A percentile compares a stretch with the other conserved stretches of the same genome.
Conservation (phyloP, 2,113 vertebrate species). For the Nanorana parkeri region DNA sequence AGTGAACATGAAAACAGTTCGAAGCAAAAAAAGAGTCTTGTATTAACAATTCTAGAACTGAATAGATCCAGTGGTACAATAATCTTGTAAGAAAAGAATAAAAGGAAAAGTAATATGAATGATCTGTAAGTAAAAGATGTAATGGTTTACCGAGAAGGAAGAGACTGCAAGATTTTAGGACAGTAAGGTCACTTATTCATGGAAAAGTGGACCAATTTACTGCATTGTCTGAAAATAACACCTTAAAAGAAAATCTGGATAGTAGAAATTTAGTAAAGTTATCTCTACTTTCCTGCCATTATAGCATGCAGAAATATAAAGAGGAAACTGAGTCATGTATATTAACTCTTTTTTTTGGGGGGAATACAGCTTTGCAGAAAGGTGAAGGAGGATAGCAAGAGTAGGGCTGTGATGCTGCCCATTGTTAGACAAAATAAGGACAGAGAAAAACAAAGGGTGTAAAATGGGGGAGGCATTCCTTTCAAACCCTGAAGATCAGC, state of each 20-base stretch:
- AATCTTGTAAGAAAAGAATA: slow-evolving; percentile 6
- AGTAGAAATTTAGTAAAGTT: slow-evolving; percentile 1
- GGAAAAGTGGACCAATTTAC: slow-evolving; percentile 35
- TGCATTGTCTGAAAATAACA: slow-evolving; percentile 16
- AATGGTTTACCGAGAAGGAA: slow-evolving; percentile 34
- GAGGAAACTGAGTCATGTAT: background rate
- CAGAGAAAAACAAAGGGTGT: too few species aligned
- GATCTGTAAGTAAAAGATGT: slow-evolving; percentile 22
- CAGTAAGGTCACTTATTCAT: slow-evolving; percentile 37
- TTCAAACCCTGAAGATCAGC: too few species aligned
- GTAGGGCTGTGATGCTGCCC: too few species aligned
- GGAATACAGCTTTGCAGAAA: too few species aligned
- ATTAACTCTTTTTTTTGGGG: too few species aligned
- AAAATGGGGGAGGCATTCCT: too few species aligned
- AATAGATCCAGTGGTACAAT: slow-evolving; percentile 36
- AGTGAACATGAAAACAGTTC: slow-evolving; percentile 27
- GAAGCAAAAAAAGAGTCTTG: slow-evolving; percentile 8
- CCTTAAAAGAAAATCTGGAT: background rate
- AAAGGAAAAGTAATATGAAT: slow-evolving; percentile 1
- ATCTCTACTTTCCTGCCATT: background rate
- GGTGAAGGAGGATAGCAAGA: too few species aligned
- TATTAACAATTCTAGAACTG: slow-evolving; percentile 35
- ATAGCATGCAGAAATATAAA: background rate
- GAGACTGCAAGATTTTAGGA: slow-evolving; percentile 33
- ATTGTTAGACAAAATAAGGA: too few species aligned